Conservation (phyloP, 2,797 vertebrate species). For the Crocodylus rhombifer region DNA sequence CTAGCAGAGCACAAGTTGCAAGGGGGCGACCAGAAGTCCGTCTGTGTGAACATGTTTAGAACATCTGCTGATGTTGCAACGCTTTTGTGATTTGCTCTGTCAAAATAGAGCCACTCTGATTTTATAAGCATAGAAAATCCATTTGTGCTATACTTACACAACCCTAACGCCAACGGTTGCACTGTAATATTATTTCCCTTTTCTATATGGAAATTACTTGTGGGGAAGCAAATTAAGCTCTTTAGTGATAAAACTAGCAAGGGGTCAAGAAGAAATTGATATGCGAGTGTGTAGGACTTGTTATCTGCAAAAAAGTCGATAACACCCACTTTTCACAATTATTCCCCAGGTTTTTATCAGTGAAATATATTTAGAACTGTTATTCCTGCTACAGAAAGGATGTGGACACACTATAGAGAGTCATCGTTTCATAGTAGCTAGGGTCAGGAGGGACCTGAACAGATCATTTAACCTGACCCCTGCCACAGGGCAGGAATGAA, state of each 20-base stretch:
- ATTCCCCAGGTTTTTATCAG: background rate
- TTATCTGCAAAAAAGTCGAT: background rate
- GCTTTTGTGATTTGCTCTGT: background rate
- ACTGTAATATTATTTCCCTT: background rate
- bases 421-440: no score
- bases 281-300: background rate
- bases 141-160: background rate
- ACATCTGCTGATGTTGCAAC: background rate
- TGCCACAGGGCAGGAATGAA: no score
- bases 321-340: background rate
- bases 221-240: background rate
- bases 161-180: accelerated
- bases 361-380: background rate
- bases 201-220: background rate
- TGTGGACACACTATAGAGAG: no score
- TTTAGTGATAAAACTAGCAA: accelerated
- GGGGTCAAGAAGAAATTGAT: accelerated
- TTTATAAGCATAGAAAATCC: background rate
- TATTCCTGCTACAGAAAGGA: background rate
- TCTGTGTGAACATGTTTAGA: accelerated
- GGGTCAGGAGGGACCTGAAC: no score
- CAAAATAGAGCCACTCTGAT: accelerated
- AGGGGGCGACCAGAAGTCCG: no score
- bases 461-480: no score
- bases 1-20: background rate